Evolutionary conservation across 2,888 invertebrate species (phyloP).

Genomic region (Schrankia costaestrigalis): DNA sequence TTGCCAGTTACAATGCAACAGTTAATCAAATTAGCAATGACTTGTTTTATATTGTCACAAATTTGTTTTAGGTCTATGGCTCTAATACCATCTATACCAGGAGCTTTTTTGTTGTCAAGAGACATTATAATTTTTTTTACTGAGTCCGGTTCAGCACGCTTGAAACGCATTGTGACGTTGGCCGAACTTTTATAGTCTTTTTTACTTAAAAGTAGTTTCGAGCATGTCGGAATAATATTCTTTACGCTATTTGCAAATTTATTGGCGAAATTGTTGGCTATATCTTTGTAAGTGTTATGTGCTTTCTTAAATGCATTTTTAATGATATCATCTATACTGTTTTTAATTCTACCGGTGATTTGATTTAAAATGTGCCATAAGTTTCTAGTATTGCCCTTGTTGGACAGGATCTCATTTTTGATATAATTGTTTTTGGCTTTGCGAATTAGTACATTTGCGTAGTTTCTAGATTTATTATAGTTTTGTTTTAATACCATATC

Average conservation of each 20-base stretch:
- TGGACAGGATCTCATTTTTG: background rate
- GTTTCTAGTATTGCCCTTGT: background rate
- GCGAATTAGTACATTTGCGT: background rate
- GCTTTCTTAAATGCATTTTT: background rate
- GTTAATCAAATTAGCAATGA: background rate
- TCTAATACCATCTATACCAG: background rate
- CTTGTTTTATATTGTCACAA: background rate
- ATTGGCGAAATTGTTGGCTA: background rate
- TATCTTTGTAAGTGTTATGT: too few species aligned
- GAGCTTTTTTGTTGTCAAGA: too few species aligned
- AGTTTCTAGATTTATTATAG: slow-evolving; percentile 1
- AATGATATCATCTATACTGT: background rate
- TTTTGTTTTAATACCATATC: background rate
- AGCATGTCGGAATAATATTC: background rate
- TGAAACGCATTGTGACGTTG: too few species aligned
- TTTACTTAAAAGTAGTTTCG: too few species aligned
- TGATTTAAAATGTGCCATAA: background rate
- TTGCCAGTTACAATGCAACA: background rate
- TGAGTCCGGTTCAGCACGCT: too few species aligned
- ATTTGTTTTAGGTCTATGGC: background rate
- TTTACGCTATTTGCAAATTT: background rate
- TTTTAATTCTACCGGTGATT: background rate
- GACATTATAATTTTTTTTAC: too few species aligned
- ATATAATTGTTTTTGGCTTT: background rate
- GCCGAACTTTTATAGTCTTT: too few species aligned